phyloP scores from a whole-genome alignment of 1,140 invertebrate genomes.

The Drosophila lacertosa region DNA sequence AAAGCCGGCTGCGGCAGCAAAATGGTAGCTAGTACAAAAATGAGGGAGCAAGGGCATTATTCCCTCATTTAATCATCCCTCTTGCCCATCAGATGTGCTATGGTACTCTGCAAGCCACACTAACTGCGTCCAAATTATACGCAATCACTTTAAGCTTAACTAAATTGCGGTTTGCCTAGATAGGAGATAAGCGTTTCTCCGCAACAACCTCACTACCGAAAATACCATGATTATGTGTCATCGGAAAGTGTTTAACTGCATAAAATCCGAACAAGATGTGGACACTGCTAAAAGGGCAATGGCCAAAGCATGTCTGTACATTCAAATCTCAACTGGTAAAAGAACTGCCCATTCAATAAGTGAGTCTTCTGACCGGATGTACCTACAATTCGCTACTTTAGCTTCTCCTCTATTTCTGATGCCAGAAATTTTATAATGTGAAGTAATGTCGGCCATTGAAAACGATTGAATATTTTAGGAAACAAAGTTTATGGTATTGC shows the following conservation, averaged over 20 bases:
- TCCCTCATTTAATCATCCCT: background rate
- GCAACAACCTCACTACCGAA: background rate
- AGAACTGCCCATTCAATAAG: too few relatives aligned
- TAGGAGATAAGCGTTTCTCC: conserved; percentile 1
- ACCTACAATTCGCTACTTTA: too few relatives aligned
- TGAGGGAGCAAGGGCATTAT: background rate
- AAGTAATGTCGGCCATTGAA: too few relatives aligned
- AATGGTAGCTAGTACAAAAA: conserved; percentile 22
- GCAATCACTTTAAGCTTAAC: conserved; percentile 71
- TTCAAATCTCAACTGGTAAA: too few relatives aligned
- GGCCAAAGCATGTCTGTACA: too few relatives aligned
- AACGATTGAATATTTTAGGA: too few relatives aligned
- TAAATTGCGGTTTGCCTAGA: conserved; percentile 53
- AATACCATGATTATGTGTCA: background rate
- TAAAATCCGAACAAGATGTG: background rate
- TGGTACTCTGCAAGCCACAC: conserved; percentile 17
- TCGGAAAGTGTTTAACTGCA: background rate
- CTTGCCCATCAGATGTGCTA: background rate
- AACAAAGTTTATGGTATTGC: too few relatives aligned
- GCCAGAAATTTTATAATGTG: too few relatives aligned
- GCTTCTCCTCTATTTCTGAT: too few relatives aligned
- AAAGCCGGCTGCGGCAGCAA: conserved; percentile 50
- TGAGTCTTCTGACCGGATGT: too few relatives aligned
- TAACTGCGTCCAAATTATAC: conserved; percentile 76
- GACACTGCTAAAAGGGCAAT: background rate